These are phyloP conservation scores for Nesoenas mayeri DNA, from an alignment of 2,113 vertebrate genomes.

Conservation along the genomic window DNA sequence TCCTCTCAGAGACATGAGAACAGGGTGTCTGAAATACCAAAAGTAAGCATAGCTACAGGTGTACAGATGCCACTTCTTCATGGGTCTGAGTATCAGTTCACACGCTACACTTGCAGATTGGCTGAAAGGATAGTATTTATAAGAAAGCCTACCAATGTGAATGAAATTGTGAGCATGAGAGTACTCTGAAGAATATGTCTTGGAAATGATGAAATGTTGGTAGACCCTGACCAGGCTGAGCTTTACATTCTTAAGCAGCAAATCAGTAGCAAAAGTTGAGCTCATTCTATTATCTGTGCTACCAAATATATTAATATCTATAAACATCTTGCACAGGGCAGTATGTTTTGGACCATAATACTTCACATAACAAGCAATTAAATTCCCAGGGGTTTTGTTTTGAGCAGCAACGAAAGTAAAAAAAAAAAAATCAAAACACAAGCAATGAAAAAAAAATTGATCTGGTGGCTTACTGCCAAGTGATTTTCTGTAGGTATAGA, in stretches of 20 bases:
- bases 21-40: not conserved
- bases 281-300: not conserved
- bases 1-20: not conserved
- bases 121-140: not conserved
- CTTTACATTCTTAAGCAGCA: not conserved
- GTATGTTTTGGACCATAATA: slow-evolving; percentile 37
- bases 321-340: slow-evolving; percentile 43
- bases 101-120: rapidly evolving
- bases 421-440: slow-evolving; percentile 42
- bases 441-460: slow-evolving; percentile 15
- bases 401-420: slow-evolving; percentile 62
- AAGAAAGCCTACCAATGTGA: not conserved
- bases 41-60: not conserved
- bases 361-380: slow-evolving; percentile 65
- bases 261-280: not conserved
- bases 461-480: slow-evolving; percentile 58
- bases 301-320: slow-evolving; percentile 43
- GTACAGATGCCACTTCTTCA: not conserved
- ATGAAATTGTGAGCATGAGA: not conserved
- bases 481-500: slow-evolving; percentile 33
- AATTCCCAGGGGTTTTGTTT: slow-evolving; percentile 55
- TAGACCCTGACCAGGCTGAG: not conserved
- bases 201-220: not conserved
- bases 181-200: not conserved
- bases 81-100: not conserved